A percentile compares a stretch with the other conserved stretches of the same genome.
These are phyloP conservation scores for Archegozetes longisetosus DNA, from an alignment of 1,140 invertebrate species.

Conservation along the genomic window DNA sequence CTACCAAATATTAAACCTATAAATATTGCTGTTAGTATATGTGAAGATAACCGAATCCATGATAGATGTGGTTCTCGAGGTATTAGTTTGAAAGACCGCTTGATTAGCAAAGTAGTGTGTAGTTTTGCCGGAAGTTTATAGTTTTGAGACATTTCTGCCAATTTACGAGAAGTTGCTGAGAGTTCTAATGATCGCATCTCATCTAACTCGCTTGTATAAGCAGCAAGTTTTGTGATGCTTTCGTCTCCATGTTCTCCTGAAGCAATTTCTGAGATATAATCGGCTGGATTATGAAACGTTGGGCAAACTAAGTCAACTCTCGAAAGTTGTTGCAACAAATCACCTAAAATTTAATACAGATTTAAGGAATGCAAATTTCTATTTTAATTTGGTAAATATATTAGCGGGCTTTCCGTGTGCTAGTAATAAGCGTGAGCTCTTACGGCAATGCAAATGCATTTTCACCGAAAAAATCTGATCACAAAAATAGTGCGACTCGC, in stretches of 20 bases:
- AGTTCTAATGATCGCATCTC: background rate
- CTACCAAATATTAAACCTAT: conserved; percentile 1
- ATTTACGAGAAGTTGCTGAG: background rate
- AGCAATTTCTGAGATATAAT: conserved; percentile 39
- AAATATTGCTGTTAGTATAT: conserved; percentile 14
- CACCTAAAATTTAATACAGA: background rate
- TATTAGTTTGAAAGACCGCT: conserved; percentile 9
- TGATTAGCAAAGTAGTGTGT: conserved; percentile 13
- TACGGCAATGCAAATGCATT: no score
- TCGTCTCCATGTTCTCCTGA: conserved; percentile 11
- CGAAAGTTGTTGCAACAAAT: background rate
- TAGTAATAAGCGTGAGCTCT: no score
- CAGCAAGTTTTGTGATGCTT: background rate
- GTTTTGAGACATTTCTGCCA: background rate
- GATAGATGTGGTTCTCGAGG: conserved; percentile 15
- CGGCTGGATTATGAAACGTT: conserved; percentile 56
- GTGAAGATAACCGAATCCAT: conserved; percentile 1
- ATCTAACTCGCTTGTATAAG: background rate
- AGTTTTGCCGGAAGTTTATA: background rate
- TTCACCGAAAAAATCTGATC: no score
- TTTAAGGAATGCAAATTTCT: background rate
- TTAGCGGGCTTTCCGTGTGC: no score
- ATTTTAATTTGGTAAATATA: no score
- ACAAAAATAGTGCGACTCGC: no score
- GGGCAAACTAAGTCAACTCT: background rate